phyloP scores from a whole-genome alignment of 2,113 vertebrate species.

The pig (Sus scrofa) region DNA sequence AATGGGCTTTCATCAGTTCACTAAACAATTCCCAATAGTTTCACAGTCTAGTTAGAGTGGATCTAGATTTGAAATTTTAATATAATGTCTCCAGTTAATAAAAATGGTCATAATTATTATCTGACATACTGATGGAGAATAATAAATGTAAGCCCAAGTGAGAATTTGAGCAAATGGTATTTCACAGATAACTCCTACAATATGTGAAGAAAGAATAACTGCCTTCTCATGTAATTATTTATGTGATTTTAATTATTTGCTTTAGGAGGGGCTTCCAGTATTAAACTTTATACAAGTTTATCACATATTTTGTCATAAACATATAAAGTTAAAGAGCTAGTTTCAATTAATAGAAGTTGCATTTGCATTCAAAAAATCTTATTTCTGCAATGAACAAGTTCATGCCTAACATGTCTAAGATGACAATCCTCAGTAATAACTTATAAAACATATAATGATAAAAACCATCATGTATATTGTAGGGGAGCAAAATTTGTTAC shows the following conservation, averaged over 20 bases:
- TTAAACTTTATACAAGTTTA: background rate
- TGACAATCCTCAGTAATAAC: constrained; percentile 19
- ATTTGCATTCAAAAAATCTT: background rate
- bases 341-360: constrained; percentile 7
- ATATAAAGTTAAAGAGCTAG: background rate
- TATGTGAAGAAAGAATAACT: background rate
- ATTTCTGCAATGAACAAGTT: background rate
- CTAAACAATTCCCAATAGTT: background rate
- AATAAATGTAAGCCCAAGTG: background rate
- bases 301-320: constrained; percentile 54
- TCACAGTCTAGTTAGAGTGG: background rate
- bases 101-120: background rate
- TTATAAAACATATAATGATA: background rate
- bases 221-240: constrained; percentile 1
- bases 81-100: background rate
- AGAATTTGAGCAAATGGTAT: background rate
- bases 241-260: constrained; percentile 57
- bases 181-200: constrained; percentile 17
- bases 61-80: background rate
- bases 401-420: background rate
- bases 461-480: background rate
- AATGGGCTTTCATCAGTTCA: background rate
- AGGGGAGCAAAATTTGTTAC: background rate
- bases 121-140: background rate
- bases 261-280: constrained; percentile 30